phyloP scores from a whole-genome alignment of 2,888 invertebrate genomes.

The Nemapogon koenigi region DNA sequence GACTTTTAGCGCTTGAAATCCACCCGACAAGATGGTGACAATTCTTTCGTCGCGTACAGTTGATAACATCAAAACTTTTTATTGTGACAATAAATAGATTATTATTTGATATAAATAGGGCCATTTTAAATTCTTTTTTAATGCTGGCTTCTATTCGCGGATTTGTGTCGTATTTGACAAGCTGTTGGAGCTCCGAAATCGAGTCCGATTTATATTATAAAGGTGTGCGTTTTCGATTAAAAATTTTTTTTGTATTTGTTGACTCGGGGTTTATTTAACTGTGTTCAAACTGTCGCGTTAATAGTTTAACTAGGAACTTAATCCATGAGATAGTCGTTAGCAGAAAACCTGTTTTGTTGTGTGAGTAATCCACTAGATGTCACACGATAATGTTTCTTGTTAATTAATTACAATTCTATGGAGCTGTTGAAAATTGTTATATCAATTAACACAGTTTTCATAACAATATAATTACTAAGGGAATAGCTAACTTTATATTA shows the following conservation, averaged over 20 bases:
- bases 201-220: constrained; percentile 58
- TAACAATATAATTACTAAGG: no score
- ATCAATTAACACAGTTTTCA: no score
- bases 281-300: constrained; percentile 31
- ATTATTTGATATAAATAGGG: constrained; percentile 59
- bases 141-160: constrained; percentile 51
- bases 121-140: constrained; percentile 51
- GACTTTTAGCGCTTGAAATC: constrained; percentile 59
- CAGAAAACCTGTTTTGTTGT: no score
- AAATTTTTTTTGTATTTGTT: constrained; percentile 33
- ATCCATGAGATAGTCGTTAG: no score
- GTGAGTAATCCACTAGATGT: no score
- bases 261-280: constrained; percentile 54
- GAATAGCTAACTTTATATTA: no score
- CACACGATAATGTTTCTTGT: no score
- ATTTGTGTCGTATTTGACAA: constrained; percentile 61
- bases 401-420: no score
- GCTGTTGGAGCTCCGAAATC: constrained; percentile 59
- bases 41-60: constrained; percentile 53
- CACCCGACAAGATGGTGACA: constrained; percentile 49
- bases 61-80: constrained; percentile 62
- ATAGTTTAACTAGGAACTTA: neutral
- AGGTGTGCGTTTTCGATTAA: constrained; percentile 41
- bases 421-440: no score
- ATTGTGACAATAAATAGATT: constrained; percentile 63